Evolutionary conservation across 2,113 vertebrate species (phyloP).

Genomic region (Alligator sinensis): DNA sequence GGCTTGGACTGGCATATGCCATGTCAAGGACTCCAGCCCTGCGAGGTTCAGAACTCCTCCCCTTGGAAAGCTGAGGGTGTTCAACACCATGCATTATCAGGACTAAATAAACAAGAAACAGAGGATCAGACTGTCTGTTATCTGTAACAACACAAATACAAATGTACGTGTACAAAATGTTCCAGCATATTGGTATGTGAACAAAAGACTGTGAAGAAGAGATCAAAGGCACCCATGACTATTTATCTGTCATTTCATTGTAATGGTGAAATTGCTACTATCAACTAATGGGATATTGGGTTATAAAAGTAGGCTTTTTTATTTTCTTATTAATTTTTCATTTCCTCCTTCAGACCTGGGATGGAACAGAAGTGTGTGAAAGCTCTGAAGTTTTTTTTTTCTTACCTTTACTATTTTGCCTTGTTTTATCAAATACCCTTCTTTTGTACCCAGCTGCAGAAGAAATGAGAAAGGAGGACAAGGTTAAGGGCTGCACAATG

Average conservation of each 20-base stretch:
- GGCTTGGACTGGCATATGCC: too few relatives aligned
- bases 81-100: not conserved
- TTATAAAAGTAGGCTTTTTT: not conserved
- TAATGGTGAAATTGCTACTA: not conserved
- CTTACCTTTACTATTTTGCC: constrained; percentile 90
- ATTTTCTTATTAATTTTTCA: not conserved
- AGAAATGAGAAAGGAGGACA: not conserved
- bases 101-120: not conserved
- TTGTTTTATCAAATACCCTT: constrained; percentile 95
- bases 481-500: not conserved
- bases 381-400: not conserved
- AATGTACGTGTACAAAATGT: not conserved
- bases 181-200: not conserved
- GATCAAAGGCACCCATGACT: not conserved
- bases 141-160: not conserved
- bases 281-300: not conserved
- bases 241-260: not conserved
- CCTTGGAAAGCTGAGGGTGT: not conserved
- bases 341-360: not conserved
- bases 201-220: not conserved
- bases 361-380: not conserved
- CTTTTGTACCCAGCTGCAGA: constrained; percentile 94
- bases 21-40: not conserved
- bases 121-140: not conserved
- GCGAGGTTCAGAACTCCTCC: not conserved